phyloP scores from a whole-genome alignment of 2,888 invertebrate species.

The Nowickia ferox region DNA sequence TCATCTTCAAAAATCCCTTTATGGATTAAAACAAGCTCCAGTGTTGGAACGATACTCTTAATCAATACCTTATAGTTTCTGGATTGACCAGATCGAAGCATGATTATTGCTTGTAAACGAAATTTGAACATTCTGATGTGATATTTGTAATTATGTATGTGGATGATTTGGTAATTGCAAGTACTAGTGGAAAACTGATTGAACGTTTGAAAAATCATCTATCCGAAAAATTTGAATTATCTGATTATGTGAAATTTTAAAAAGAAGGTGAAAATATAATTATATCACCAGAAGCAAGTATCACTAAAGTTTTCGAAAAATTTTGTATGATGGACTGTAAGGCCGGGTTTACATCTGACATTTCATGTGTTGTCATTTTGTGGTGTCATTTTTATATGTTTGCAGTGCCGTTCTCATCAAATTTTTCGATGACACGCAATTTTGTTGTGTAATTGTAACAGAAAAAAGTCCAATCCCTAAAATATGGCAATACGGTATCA shows the following conservation, averaged over 20 bases:
- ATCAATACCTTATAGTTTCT: neutral
- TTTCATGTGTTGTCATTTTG: too few relatives aligned
- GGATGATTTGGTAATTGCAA: constrained; percentile 39
- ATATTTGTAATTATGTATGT: constrained; percentile 31
- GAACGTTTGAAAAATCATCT: constrained; percentile 24
- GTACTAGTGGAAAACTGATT: neutral
- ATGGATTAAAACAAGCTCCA: constrained; percentile 41
- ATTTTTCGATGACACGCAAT: too few relatives aligned
- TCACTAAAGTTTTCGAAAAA: constrained; percentile 28
- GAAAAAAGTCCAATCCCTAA: too few relatives aligned
- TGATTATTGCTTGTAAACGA: constrained; percentile 53
- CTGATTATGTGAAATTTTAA: constrained; percentile 51
- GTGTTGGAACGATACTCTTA: constrained; percentile 39
- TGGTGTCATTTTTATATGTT: too few relatives aligned
- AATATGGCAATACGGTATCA: too few relatives aligned
- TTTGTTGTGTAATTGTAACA: too few relatives aligned
- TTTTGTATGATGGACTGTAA: constrained; percentile 40
- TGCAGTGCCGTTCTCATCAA: too few relatives aligned
- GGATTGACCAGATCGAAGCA: constrained; percentile 44
- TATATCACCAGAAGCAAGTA: constrained; percentile 32
- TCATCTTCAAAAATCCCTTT: constrained; percentile 28
- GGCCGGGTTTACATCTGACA: too few relatives aligned
- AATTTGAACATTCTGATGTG: constrained; percentile 7
- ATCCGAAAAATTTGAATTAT: constrained; percentile 36
- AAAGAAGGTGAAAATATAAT: neutral